These are phyloP conservation scores for Leptarthrus brevirostris DNA, from an alignment of 2,888 invertebrate species.

Conservation along the genomic window DNA sequence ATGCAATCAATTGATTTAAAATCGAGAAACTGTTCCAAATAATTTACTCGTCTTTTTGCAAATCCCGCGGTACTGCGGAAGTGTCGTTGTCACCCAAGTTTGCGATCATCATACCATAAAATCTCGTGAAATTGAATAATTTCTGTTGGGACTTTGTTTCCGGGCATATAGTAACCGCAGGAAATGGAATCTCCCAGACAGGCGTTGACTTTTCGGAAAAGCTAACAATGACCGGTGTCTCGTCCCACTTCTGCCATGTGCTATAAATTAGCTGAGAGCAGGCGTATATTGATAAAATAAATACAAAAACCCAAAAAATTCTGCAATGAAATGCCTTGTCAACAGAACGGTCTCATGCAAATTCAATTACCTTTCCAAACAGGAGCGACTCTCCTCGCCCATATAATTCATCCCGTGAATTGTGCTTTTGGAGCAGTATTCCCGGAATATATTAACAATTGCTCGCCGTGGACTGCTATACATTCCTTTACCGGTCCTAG, in stretches of 20 bases:
- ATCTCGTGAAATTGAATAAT: slow-evolving; percentile 66
- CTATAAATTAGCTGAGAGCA: slow-evolving; percentile 70
- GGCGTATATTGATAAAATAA: slow-evolving; percentile 69
- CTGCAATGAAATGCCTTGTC: slow-evolving; percentile 63
- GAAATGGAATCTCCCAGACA: slow-evolving; percentile 69
- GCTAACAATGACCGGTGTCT: slow-evolving; percentile 75
- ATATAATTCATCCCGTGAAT: slow-evolving; percentile 17
- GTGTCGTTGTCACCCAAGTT: neutral
- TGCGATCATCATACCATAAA: neutral
- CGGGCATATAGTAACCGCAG: slow-evolving; percentile 72
- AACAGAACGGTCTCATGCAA: neutral
- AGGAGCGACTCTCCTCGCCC: slow-evolving; percentile 2
- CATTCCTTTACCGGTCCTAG: neutral
- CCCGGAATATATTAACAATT: slow-evolving; percentile 68
- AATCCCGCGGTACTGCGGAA: neutral
- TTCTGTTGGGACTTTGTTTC: slow-evolving; percentile 73
- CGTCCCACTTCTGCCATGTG: slow-evolving; percentile 73
- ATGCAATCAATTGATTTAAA: neutral
- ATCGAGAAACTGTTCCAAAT: too few relatives aligned
- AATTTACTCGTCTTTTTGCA: slow-evolving; percentile 7
- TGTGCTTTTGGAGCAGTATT: slow-evolving; percentile 68
- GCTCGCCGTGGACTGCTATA: neutral
- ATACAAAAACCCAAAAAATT: slow-evolving; percentile 71
- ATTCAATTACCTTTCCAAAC: slow-evolving; percentile 19
- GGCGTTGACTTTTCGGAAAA: slow-evolving; percentile 74